These are phyloP conservation scores for Cybosia mesomella DNA, from an alignment of 2,888 invertebrate genomes.

Conservation along the genomic window DNA sequence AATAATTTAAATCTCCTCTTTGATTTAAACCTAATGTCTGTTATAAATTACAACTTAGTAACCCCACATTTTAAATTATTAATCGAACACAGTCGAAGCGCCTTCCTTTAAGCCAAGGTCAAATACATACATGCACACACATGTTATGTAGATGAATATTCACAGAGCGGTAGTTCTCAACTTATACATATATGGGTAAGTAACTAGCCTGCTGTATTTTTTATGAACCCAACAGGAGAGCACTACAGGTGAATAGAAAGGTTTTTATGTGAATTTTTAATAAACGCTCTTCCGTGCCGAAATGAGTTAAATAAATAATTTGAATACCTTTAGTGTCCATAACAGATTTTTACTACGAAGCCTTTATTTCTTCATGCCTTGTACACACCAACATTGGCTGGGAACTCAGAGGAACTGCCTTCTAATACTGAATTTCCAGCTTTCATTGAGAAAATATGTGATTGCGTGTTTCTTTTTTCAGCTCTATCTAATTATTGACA, in stretches of 20 bases:
- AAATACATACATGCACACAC: conserved; percentile 5
- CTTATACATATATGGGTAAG: conserved; percentile 6
- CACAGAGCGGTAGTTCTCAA: conserved; percentile 7
- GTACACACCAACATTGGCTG: background rate
- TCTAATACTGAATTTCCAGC: no score
- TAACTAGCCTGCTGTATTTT: conserved; percentile 50
- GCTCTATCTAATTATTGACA: background rate
- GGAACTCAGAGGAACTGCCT: background rate
- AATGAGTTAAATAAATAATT: conserved; percentile 59
- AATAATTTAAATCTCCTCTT: conserved; percentile 14
- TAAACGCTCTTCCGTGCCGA: conserved; percentile 50
- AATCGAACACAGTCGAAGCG: conserved; percentile 20
- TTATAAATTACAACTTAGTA: conserved; percentile 10
- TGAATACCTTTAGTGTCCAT: conserved; percentile 16
- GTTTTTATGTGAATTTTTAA: conserved; percentile 58
- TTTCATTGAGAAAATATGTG: no score
- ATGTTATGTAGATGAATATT: conserved; percentile 8
- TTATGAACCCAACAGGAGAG: conserved; percentile 49
- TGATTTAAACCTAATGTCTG: conserved; percentile 10
- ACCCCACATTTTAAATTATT: conserved; percentile 24
- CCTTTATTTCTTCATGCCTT: background rate
- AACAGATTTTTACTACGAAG: conserved; percentile 1
- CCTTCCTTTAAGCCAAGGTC: conserved; percentile 9
- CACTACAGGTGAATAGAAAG: conserved; percentile 50
- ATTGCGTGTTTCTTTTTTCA: no score